Evolutionary conservation across 92 coral and sea anemone genomes (phyloP), one percentile per base, ranked within the genome.

Genomic region (Siderastrea radians): DNA sequence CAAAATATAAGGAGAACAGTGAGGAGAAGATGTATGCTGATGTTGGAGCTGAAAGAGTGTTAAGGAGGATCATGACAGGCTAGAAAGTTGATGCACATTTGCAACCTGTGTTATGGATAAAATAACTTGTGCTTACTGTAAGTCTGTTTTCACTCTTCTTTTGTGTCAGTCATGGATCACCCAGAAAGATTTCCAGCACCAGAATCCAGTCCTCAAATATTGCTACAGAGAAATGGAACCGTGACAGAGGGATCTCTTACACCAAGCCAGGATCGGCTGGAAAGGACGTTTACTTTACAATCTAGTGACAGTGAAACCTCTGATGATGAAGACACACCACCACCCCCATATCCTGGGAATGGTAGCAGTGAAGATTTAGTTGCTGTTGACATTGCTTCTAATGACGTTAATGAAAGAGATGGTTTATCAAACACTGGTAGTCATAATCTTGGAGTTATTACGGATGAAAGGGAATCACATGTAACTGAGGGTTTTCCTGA

Each of bases 181-280:
- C 98, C 98, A 46, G 98, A 94, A 55, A 88, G 93, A 58, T 94
- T 45, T 70, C 98, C 95, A 1, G 87, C 98, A 16, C 94, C 95
- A 48, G 75, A 89, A 10, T 14, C 79, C 49, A 90, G 91, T 64
- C 87, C 81, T 2, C 44, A 59, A 38, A 47, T 82, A 11, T 47
- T 61, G 43, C 49, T 75, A 6, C 88, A 79, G 12, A 49, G 74
- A 10, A 50, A 84, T 51, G 50, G 73, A 49, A 48, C 59, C 10
- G 44, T 38, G 17, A 62, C 82, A 44, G 19, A 12, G 17, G 54
- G 26, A 8, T n/a, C 69, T 59, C 69, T 44, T 4, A 19, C 49
- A 46, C 19, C 58, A 61, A 49, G 17, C 8, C 16, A 69, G 19
- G 54, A 55, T 12, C 78, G 3, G 6, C 43, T 10, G n/a, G 58